A percentile compares a stretch with the other conserved stretches of the same genome.
Conservation (phyloP, 2,888 invertebrate genomes). For the Xiphydria camelus region DNA sequence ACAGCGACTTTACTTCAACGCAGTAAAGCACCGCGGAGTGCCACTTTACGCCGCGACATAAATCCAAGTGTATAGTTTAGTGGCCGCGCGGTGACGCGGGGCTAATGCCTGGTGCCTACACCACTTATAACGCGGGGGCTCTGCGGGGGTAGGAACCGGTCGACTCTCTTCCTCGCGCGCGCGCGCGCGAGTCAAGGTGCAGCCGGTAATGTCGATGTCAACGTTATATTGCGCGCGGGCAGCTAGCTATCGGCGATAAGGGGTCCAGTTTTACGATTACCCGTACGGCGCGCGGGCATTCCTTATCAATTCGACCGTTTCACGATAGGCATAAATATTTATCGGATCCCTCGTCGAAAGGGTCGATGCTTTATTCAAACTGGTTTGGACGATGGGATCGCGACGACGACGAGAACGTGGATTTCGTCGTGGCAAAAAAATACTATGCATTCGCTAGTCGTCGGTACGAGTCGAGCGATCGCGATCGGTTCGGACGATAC, state of each 20-base stretch:
- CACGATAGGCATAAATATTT: conserved; percentile 14
- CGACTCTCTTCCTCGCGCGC: too few species aligned
- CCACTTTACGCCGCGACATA: conserved; percentile 12
- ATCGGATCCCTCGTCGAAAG: conserved; percentile 6
- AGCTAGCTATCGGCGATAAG: conserved; percentile 5
- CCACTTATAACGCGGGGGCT: not conserved
- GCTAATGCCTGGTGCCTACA: conserved; percentile 7
- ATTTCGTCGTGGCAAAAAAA: too few species aligned
- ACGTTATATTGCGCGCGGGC: not conserved
- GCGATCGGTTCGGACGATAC: too few species aligned
- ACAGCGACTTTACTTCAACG: conserved; percentile 5
- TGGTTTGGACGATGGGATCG: not conserved
- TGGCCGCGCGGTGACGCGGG: conserved; percentile 4
- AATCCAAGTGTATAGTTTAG: conserved; percentile 12
- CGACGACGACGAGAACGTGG: not conserved
- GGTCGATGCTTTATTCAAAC: conserved; percentile 1
- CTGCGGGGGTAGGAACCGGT: not conserved
- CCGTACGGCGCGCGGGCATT: not conserved
- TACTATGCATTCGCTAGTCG: too few species aligned
- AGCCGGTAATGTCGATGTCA: conserved; percentile 1
- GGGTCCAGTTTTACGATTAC: conserved; percentile 9
- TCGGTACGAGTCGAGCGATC: too few species aligned
- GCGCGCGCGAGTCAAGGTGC: too few species aligned
- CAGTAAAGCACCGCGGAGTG: conserved; percentile 6
- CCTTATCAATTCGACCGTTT: conserved; percentile 14